Evolutionary conservation across 1,140 invertebrate species (phyloP).

Genomic region (Rhopalosiphum maidis): DNA sequence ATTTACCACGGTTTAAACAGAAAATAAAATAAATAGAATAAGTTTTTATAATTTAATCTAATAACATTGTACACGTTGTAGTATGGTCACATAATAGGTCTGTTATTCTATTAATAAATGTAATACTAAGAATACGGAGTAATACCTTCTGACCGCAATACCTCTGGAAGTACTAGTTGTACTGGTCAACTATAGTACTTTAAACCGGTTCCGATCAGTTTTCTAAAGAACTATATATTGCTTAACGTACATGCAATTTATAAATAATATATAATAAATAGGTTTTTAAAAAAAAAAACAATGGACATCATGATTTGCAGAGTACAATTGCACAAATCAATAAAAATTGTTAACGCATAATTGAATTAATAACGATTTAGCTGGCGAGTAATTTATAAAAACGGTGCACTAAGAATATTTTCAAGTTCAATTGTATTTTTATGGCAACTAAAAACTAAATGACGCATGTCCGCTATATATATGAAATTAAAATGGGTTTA

Average conservation of each 20-base stretch:
- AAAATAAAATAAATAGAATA: not conserved
- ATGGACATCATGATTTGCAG: not conserved
- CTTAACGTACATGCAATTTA: not conserved
- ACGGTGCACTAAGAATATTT: not conserved
- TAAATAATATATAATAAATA: not conserved
- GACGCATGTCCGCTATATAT: slow-evolving; percentile 3
- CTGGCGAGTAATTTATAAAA: not conserved
- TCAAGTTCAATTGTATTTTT: slow-evolving; percentile 1
- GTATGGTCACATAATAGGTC: not conserved
- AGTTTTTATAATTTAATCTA: not conserved
- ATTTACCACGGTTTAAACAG: not conserved
- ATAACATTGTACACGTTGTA: not conserved
- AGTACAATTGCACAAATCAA: not conserved
- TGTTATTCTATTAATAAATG: slow-evolving; percentile 6
- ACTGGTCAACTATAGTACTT: not conserved
- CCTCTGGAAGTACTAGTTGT: not conserved
- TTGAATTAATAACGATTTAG: not conserved
- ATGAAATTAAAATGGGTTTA: slow-evolving; percentile 34
- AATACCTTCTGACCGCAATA: slow-evolving; percentile 6
- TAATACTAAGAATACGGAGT: slow-evolving; percentile 8
- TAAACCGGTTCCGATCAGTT: not conserved
- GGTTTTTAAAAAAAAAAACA: not conserved
- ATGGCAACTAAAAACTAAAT: not conserved
- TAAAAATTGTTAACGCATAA: not conserved
- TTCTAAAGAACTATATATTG: not conserved